Base-by-base conservation (phyloP, 2,888 invertebrate genomes). In the Brassicogethes aeneus region DNA sequence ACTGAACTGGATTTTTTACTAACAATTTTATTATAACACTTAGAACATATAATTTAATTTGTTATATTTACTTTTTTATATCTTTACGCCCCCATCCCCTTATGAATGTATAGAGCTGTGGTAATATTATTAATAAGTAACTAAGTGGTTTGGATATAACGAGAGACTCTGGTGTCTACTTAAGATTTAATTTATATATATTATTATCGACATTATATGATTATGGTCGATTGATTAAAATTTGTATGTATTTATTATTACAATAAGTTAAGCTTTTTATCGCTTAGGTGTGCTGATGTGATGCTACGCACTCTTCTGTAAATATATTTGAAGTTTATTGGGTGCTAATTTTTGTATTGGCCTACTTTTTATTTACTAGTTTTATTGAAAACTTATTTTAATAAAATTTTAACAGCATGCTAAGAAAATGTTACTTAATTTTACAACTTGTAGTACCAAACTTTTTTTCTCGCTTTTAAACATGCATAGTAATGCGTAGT, bases 201-300 rank as follows among this genome's bases (percentile, higher is more conserved):
- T 34, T 40, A 17, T 41, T 45, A 47, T 42, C 33, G 43, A 40
- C 35, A 37, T 38, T 37, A 12, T 41, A 37, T 43, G 43, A 15
- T n/a, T n/a, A n/a, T 36, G 2, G 35, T 39, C 14, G 37, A 39
- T 41, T 43, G 17, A 32, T 40, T 42, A 50, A 42, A 41, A 38
- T 56, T 55, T 54, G 53, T 56, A 58, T 59, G 57, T 59, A 55
- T 56, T 54, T 52, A 45, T 48, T 39, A 23, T 32, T 32, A 49
- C 47, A 51, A 51, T 56, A 54, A 57, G 56, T 57, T 61, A 60
- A 55, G 55, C 54, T 59, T 61, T 57, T 54, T 60, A 59, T 54
- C 55, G 63, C 62, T 64, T 64, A 63, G 62, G 62, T 65, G 63
- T 65, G 63, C 61, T 64, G 64, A 59, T 61, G 60, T 65, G 62